A percentile compares a stretch with the other conserved stretches of the same genome.
These are phyloP conservation scores for Nycticebus coucang DNA, from an alignment of 2,113 vertebrate genomes.

Conservation along the genomic window DNA sequence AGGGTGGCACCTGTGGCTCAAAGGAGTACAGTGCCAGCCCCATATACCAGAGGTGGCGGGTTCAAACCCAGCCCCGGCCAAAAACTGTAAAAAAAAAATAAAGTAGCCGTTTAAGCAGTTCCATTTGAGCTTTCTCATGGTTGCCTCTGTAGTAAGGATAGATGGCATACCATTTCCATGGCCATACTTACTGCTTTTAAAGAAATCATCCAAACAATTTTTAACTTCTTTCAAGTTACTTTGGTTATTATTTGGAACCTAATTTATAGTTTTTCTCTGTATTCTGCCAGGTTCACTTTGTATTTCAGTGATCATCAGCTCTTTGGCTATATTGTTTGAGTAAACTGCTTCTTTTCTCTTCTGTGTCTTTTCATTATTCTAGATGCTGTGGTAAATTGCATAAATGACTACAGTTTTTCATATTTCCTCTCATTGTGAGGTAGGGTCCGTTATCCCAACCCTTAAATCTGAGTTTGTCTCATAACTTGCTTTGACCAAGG, in stretches of 20 bases:
- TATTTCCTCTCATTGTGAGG: neutral
- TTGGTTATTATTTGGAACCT: neutral
- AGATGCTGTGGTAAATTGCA: neutral
- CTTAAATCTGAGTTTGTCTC: neutral
- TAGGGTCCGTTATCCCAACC: neutral
- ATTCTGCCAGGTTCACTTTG: neutral
- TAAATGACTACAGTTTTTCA: neutral
- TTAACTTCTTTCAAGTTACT: slow-evolving; percentile 14
- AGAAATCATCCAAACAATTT: neutral
- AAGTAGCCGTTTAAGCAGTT: neutral
- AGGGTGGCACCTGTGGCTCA: no score
- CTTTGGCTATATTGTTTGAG: neutral
- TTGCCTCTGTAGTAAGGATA: neutral
- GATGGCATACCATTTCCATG: neutral
- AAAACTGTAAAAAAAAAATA: neutral
- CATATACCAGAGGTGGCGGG: no score
- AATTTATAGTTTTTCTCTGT: neutral
- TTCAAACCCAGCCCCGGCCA: no score
- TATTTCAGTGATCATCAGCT: neutral
- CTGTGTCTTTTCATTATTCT: neutral
- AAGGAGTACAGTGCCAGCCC: no score
- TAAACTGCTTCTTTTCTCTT: neutral
- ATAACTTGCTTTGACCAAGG: neutral
- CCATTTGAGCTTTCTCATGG: neutral
- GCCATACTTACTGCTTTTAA: neutral